Conservation (phyloP, 2,797 vertebrate genomes). For the Notoglanidium macrostoma region DNA sequence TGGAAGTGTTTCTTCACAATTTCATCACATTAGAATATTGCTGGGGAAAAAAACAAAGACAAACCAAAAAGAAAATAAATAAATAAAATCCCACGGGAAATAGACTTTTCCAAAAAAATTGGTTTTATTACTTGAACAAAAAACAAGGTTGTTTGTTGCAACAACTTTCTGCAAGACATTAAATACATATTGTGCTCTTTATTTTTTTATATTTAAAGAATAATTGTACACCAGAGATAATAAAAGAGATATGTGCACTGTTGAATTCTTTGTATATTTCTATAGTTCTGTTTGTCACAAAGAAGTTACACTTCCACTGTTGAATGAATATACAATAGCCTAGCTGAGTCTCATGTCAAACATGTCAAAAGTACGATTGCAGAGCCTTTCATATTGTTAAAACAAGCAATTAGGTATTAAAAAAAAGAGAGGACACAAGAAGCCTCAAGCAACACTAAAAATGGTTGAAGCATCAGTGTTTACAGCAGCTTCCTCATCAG, state of each 20-base stretch:
- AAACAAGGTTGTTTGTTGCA: not conserved
- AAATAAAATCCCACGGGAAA: not conserved
- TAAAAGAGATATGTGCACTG: not conserved
- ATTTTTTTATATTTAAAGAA: not conserved
- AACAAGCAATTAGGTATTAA: not conserved
- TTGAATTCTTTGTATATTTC: not conserved
- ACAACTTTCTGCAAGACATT: not conserved
- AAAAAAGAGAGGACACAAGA: not conserved
- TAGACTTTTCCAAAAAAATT: not conserved
- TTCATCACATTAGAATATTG: not conserved
- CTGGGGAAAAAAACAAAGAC: not conserved
- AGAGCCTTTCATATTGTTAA: not conserved
- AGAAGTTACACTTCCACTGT: constrained; percentile 3
- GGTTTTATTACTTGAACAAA: not conserved
- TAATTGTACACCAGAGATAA: not conserved
- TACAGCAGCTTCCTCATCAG: constrained; percentile 1
- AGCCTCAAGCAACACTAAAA: not conserved
- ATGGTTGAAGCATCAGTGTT: not conserved
- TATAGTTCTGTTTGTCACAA: not conserved
- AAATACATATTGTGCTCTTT: not conserved
- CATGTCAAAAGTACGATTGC: not conserved
- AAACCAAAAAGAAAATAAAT: too few relatives aligned
- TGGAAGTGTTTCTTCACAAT: constrained; percentile 7
- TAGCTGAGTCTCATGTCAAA: constrained; percentile 1
- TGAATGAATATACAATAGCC: not conserved